Evolutionary conservation across 2,888 invertebrate genomes (phyloP).

Genomic region (Caenorhabditis uteleia): DNA sequence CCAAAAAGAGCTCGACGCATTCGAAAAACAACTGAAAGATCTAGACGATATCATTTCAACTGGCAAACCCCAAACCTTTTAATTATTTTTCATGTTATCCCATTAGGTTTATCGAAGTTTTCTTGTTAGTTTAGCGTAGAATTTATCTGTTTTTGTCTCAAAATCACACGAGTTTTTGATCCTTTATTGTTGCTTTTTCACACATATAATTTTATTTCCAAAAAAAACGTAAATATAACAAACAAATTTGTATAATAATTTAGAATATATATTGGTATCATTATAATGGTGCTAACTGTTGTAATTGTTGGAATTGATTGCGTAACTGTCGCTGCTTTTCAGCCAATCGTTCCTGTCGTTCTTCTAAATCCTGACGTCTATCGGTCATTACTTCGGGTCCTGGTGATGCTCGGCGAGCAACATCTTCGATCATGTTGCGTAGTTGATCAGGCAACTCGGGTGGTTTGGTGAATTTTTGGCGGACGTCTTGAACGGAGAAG

Average conservation of each 20-base stretch:
- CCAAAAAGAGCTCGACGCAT: constrained; percentile 58
- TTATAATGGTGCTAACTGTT: constrained; percentile 42
- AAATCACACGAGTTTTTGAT: constrained; percentile 23
- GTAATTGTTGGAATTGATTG: constrained; percentile 55
- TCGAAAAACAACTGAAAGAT: constrained; percentile 55
- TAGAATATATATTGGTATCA: not conserved
- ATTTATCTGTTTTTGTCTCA: constrained; percentile 7
- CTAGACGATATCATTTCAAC: constrained; percentile 50
- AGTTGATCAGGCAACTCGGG: constrained; percentile 50
- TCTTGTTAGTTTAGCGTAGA: constrained; percentile 6
- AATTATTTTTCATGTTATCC: constrained; percentile 9
- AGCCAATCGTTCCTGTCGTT: constrained; percentile 51
- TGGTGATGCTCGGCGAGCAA: constrained; percentile 39
- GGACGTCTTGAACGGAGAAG: constrained; percentile 53
- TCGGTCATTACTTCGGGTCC: constrained; percentile 32
- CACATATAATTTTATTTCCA: constrained; percentile 1
- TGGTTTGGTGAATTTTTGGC: constrained; percentile 43
- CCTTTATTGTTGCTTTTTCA: constrained; percentile 3
- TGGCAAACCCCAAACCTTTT: constrained; percentile 41
- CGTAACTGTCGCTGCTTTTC: constrained; percentile 60
- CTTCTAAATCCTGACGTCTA: constrained; percentile 50
- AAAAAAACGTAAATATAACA: constrained; percentile 1
- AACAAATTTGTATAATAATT: constrained; percentile 9
- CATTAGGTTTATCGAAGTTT: not conserved
- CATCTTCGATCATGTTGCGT: constrained; percentile 42